Percentiles rank a stretch among this genome's conserved stretches.
These are phyloP conservation scores for Trachemys scripta DNA, from an alignment of 2,113 vertebrate species.

Conservation along the genomic window DNA sequence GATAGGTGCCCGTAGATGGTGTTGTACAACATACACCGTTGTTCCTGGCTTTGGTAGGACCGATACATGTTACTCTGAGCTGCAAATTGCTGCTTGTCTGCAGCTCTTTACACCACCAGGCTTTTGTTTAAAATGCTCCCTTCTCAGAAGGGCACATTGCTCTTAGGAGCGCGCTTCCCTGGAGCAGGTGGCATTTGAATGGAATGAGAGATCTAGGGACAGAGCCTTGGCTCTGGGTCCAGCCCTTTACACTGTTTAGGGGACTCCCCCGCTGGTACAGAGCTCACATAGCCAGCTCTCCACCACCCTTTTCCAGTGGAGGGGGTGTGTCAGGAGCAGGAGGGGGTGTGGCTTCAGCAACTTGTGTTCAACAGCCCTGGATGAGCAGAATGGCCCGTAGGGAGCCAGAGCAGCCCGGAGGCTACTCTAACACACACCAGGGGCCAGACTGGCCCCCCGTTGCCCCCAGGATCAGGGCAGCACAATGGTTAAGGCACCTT, in stretches of 20 bases:
- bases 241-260: too few species aligned
- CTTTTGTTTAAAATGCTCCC: too few species aligned
- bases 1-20: too few species aligned
- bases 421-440: not conserved
- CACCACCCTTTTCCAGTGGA: not conserved
- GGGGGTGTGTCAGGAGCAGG: not conserved
- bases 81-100: too few species aligned
- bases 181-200: not conserved
- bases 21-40: not conserved
- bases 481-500: not conserved
- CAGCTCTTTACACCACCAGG: too few species aligned
- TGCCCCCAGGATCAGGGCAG: not conserved
- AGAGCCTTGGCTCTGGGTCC: too few species aligned
- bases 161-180: not conserved
- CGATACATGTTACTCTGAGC: too few species aligned
- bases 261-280: too few species aligned
- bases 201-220: too few species aligned
- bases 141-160: not conserved
- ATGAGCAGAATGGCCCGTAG: not conserved
- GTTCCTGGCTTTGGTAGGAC: too few species aligned
- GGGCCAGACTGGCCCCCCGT: not conserved
- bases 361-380: not conserved
- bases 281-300: not conserved
- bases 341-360: not conserved
- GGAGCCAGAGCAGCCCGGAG: not conserved